Base-by-base conservation (phyloP, 2,888 invertebrate species). In the Aphodius granarius region DNA sequence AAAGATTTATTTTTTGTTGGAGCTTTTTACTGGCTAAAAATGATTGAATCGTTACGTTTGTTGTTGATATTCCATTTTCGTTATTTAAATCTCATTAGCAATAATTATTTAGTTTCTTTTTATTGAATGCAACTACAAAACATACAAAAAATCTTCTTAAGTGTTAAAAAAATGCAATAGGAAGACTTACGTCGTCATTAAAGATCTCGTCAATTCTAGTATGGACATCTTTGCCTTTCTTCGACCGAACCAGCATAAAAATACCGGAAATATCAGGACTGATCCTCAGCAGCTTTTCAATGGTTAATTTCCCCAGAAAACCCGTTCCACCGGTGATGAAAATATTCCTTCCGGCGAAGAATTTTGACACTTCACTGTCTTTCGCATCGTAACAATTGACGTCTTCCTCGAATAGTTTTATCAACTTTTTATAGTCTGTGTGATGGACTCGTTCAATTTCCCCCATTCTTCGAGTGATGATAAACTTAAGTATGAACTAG, bases 281-380 rank as follows among this genome's bases (percentile, higher is more conserved):
- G 19, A 78, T 73, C 73, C 85, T 81, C 23, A 86, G 76, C 19
- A 86, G 73, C 73, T 79, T 80, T 73, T 81, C 76, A 80, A 84
- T 78, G 23, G 78, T 17, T 13, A 76, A 66, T 81, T 88, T 88
- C 13, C 90, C 90, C 78, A 89, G 82, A 82, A 89, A 89, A 77
- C 91, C 91, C 9, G 91, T 92, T 21, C 84, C 86, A 9, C 87
- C 87, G 19, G 73, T 75, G 6, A 76, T 22, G 63, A 71, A 73
- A 62, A 75, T 66, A 65, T n/a, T 71, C 75, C 78, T 79, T 65
- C 77, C 78, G n/a, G 78, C 70, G 19, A 76, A 75, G 43, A 79
- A 75, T 23, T 76, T 75, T 4, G 75, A 75, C 9, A 76, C 75
- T 13, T 73, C 72, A 19, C 75, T 78, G 18, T 43, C 73, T 5